These are phyloP conservation scores for Uropsilus gracilis DNA, from an alignment of 2,113 vertebrate genomes.

Conservation along the genomic window DNA sequence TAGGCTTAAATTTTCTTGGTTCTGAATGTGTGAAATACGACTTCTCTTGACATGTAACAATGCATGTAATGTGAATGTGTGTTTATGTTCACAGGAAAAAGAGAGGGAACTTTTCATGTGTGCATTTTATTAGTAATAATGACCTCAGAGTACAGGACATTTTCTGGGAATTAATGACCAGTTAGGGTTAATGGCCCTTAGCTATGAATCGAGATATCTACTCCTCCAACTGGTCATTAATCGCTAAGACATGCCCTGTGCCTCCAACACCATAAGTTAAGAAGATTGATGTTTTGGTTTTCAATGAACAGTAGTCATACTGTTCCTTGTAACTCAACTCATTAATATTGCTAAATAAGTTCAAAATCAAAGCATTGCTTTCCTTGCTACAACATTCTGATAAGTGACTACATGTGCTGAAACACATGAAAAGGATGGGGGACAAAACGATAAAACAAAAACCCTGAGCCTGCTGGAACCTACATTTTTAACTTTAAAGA, in stretches of 20 bases:
- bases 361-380: constrained; percentile 72
- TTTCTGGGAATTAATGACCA: constrained; percentile 78
- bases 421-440: constrained; percentile 25
- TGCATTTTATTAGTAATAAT: constrained; percentile 77
- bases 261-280: constrained; percentile 68
- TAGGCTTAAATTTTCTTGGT: not conserved
- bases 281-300: constrained; percentile 72
- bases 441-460: constrained; percentile 47
- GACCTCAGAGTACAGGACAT: constrained; percentile 72
- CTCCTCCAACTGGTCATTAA: constrained; percentile 82
- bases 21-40: not conserved
- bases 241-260: constrained; percentile 80
- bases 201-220: constrained; percentile 71
- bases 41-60: not conserved
- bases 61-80: not conserved
- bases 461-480: not conserved
- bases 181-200: constrained; percentile 83
- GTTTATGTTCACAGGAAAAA: constrained; percentile 35
- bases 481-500: not conserved
- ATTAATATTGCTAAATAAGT: constrained; percentile 73
- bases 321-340: constrained; percentile 62
- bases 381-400: constrained; percentile 58
- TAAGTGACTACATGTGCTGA: constrained; percentile 64
- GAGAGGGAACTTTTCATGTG: constrained; percentile 50
- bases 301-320: constrained; percentile 64